These are phyloP conservation scores for Arctia plantaginis DNA, from an alignment of 2,888 invertebrate genomes.

Conservation along the genomic window DNA sequence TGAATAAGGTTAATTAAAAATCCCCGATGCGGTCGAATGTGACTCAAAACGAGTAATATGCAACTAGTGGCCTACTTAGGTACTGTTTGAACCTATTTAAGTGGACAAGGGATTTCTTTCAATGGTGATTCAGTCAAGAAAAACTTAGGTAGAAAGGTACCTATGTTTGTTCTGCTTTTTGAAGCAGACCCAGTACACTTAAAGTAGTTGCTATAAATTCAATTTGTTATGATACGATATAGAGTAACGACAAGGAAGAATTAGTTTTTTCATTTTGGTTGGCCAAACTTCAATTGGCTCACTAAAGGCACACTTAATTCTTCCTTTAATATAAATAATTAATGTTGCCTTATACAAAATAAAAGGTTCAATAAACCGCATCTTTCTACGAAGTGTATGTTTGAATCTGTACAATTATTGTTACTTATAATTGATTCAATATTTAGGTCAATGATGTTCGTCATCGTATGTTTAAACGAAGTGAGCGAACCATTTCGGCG, in stretches of 20 bases:
- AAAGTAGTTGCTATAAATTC: background rate
- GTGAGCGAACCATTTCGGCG: conserved; percentile 15
- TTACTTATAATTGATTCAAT: conserved; percentile 3
- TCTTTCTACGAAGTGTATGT: background rate
- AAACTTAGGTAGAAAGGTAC: conserved; percentile 1
- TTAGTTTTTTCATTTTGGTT: background rate
- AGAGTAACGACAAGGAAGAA: background rate
- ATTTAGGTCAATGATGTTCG: conserved; percentile 15
- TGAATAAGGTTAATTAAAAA: conserved; percentile 32
- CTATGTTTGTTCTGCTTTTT: background rate
- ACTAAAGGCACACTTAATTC: background rate
- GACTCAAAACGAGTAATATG: conserved; percentile 23
- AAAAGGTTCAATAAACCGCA: background rate
- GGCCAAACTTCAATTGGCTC: too few species aligned
- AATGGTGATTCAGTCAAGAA: conserved; percentile 5
- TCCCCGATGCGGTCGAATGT: conserved; percentile 35
- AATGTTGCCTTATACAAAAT: background rate
- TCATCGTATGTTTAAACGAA: conserved; percentile 29
- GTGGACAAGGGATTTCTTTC: background rate
- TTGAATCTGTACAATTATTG: background rate
- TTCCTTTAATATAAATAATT: background rate
- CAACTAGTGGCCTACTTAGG: conserved; percentile 27
- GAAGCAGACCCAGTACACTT: background rate
- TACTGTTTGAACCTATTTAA: conserved; percentile 15
- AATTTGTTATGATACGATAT: background rate